Conservation (phyloP, 2,888 invertebrate species). For the Cremastinae sp. region DNA sequence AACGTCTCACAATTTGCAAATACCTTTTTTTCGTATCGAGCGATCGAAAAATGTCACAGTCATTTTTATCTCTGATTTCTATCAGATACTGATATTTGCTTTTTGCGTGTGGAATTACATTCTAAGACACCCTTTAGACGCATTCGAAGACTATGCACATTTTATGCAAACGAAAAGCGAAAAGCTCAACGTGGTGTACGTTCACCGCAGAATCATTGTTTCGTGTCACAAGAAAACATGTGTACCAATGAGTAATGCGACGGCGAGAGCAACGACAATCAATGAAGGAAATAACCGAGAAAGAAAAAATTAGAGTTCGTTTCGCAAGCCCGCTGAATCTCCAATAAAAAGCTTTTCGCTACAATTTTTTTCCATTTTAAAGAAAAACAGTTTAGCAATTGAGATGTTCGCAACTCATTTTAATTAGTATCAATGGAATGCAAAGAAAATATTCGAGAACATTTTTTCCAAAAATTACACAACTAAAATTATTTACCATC, state of each 20-base stretch:
- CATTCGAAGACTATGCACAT: slow-evolving; percentile 11
- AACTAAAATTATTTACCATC: too few species aligned
- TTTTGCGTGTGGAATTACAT: too few species aligned
- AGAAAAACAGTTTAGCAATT: slow-evolving; percentile 10
- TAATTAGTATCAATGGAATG: too few species aligned
- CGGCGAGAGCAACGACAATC: slow-evolving; percentile 17
- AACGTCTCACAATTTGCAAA: too few species aligned
- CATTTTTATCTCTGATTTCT: too few species aligned
- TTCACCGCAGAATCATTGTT: slow-evolving; percentile 28
- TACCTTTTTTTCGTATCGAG: too few species aligned
- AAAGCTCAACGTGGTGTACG: slow-evolving; percentile 43
- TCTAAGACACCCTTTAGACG: too few species aligned
- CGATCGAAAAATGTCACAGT: too few species aligned
- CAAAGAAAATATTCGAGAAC: too few species aligned
- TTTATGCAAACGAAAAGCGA: slow-evolving; percentile 41
- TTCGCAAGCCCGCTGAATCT: slow-evolving; percentile 61
- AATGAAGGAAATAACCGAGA: slow-evolving; percentile 30
- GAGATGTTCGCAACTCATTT: too few species aligned
- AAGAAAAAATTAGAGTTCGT: slow-evolving; percentile 61
- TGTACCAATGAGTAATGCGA: slow-evolving; percentile 20
- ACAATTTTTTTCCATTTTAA: slow-evolving; percentile 1
- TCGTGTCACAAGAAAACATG: slow-evolving; percentile 18
- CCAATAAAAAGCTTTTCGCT: slow-evolving; percentile 55
- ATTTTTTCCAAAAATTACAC: too few species aligned
- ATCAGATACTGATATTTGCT: too few species aligned